Base-by-base conservation (phyloP, 2,797 vertebrate species). In the Hoplostethus atlanticus region DNA sequence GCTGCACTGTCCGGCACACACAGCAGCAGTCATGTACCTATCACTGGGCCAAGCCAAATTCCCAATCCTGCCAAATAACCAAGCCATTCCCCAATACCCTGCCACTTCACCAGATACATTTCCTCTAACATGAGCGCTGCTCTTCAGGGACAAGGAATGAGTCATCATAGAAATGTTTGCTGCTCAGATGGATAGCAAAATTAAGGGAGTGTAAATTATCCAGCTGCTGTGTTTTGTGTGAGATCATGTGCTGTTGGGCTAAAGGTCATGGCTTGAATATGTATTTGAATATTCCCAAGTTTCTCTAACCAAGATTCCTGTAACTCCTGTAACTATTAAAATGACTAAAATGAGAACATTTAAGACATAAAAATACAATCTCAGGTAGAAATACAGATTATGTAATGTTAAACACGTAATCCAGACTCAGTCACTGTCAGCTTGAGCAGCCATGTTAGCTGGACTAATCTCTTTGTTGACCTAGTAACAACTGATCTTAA, bases 101-200 rank as follows among this genome's bases (percentile, higher is more conserved):
- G 81, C 64, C 77, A 84, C 48, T 58, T 72, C 65, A 76, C 64
- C 56, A 77, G 54, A 79, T 68, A 60, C 28, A 36, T 65, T 52
- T 48, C 4, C 63, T 83, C 48, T 9, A 76, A 76, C 64, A 63
- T 17, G 25, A 69, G 31, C 25, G 50, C 61, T 46, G 42, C 28
- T 79, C 71, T 47, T 66, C 30, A 51, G 78, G 34, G 71, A 84
- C 60, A 50, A 53, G 3, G n/a, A 79, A 73, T 75, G 82, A 86
- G 72, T 81, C 64, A 80, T 56, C 55, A 46, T 46, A 40, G 31
- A 44, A 56, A 74, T 69, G 71, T 71, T 50, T 71, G 54, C 44
- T 68, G 66, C 63, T 69, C 65, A 76, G 70, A 80, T 57, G 44
- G 52, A 75, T 21, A 52, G 48, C 52, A 80, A n/a, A 73, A 73